Evolutionary conservation across 1,140 invertebrate species (phyloP), one percentile per base, ranked within the genome.

Genomic region (Pristionchus pacificus): DNA sequence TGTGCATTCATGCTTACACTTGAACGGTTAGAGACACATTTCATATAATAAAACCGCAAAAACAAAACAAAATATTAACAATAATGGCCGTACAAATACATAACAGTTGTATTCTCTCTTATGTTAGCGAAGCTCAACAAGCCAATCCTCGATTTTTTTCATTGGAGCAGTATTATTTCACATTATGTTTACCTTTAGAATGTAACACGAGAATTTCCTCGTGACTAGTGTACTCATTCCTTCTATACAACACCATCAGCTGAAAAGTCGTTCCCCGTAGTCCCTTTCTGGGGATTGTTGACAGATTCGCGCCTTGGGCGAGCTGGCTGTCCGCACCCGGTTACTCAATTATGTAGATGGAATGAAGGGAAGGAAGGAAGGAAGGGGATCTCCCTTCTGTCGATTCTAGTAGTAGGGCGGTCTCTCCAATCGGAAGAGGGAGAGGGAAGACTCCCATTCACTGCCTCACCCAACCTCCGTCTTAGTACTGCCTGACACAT

Each of bases 1-100:
- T 77, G 74, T n/a, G 81, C 80, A 28, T 78, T 81, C n/a, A 65
- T 81, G 65, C 67, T 83, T 1, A 83, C 80, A n/a, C 61, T 81
- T 30, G 80, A 81, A 63, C 55, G 80, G 68, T 80, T 61, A 38
- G 58, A 61, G 10, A 29, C 10, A 19, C 31, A 29, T 15, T 31
- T 27, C 15, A 25, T 25, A 64, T 2, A 14, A 64, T 29, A 31
- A 19, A 15, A 64, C n/a, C n/a, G n/a, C n/a, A 24, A 64, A 13
- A 6, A 3, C 60, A 60, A 60, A 10, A 60, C 24, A 10, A 13
- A 13, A 13, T 10, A 27, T 10, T 60, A 24, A 60, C 29, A 60
- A 13, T 24, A 25, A 60, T 6, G 6, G 6, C 3, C 29, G 24
- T 24, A 25, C 60, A 30, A 30, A 13, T 30, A 27, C 24, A 25